These are phyloP conservation scores for Haliaeetus leucogaster DNA, from an alignment of 2,113 vertebrate species.

Conservation along the genomic window DNA sequence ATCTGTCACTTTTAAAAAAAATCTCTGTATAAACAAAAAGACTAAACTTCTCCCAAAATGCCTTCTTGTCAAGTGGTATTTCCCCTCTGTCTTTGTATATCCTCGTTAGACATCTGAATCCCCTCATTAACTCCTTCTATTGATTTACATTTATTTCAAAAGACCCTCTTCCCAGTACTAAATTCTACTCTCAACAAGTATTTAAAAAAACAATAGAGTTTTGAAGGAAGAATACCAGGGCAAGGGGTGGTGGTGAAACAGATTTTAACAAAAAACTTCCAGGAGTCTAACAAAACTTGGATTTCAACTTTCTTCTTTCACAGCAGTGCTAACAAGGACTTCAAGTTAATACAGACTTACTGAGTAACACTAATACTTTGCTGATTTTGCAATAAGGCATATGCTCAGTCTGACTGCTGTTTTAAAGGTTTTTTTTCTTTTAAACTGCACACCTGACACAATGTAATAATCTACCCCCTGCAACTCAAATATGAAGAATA, in stretches of 20 bases:
- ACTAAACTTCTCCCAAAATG: background rate
- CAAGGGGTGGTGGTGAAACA: background rate
- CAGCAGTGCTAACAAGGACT: background rate
- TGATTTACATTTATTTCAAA: background rate
- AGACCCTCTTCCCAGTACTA: background rate
- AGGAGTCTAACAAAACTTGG: background rate
- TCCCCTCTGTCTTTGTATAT: background rate
- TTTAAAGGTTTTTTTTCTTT: background rate
- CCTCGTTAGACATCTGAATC: background rate
- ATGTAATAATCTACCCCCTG: background rate
- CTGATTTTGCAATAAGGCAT: background rate
- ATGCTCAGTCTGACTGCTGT: too few species aligned
- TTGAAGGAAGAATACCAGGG: background rate
- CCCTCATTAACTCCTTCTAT: background rate
- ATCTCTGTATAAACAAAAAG: background rate
- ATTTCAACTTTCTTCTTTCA: background rate
- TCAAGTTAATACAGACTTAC: background rate
- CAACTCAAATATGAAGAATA: rapidly evolving
- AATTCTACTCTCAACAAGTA: background rate
- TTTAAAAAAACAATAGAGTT: background rate
- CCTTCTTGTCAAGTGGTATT: background rate
- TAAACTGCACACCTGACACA: background rate
- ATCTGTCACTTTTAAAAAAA: too few species aligned
- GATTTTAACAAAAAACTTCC: background rate
- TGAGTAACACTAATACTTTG: background rate